Evolutionary conservation across 2,113 vertebrate species (phyloP).

Genomic region (Oenanthe melanoleuca): DNA sequence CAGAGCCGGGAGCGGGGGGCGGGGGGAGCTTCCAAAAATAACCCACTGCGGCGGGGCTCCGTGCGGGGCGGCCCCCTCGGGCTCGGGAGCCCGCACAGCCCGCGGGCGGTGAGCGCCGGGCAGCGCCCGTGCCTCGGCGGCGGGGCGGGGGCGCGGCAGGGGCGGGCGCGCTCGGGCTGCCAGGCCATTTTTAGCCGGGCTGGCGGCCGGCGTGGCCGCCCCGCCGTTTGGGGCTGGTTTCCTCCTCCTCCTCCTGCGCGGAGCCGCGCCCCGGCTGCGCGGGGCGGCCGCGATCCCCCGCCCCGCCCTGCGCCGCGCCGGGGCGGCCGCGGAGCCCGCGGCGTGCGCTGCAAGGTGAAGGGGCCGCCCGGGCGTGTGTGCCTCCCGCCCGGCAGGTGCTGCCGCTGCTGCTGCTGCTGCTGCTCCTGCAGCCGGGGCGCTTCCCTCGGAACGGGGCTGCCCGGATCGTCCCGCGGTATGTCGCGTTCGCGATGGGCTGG

Average conservation of each 20-base stretch:
- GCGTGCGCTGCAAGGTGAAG: not conserved
- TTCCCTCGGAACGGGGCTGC: not conserved
- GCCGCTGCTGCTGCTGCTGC: not conserved
- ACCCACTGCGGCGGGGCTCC: not conserved
- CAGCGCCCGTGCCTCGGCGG: too few species aligned
- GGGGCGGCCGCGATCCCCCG: too few species aligned
- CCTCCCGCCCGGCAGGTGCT: not conserved
- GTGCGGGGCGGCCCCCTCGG: not conserved
- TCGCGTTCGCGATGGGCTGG: not conserved
- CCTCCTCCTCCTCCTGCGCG: too few species aligned
- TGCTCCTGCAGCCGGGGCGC: not conserved
- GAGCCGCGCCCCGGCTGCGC: too few species aligned
- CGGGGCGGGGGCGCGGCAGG: too few species aligned
- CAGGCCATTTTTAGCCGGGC: too few species aligned
- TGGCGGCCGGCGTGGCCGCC: too few species aligned
- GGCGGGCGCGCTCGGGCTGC: too few species aligned
- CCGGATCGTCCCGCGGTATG: not conserved
- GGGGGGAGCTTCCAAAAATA: not conserved
- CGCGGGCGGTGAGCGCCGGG: not conserved
- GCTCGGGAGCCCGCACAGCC: not conserved
- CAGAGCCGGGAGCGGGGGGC: not conserved
- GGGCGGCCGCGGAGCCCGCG: not conserved
- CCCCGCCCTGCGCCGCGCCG: not conserved
- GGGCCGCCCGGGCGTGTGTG: not conserved
- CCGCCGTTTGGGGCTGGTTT: too few species aligned